These are phyloP conservation scores for Bombycilla garrulus DNA, from an alignment of 2,113 vertebrate genomes.

Conservation along the genomic window DNA sequence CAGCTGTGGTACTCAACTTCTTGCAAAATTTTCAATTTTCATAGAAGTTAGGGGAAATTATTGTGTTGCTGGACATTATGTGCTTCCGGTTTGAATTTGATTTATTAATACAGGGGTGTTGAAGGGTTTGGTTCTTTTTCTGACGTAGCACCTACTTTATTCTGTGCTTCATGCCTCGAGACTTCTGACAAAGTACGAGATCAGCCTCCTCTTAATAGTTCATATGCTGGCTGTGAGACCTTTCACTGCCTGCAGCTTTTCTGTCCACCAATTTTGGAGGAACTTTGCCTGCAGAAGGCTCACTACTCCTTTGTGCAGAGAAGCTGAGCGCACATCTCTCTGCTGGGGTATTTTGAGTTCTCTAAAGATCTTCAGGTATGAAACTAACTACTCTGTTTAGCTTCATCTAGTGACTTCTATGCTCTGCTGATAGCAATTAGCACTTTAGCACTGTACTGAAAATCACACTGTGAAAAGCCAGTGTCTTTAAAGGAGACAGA, in stretches of 20 bases:
- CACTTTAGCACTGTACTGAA: not conserved
- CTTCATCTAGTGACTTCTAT: not conserved
- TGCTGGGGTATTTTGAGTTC: not conserved
- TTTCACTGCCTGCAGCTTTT: not conserved
- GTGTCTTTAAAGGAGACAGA: too few relatives aligned
- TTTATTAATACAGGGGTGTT: not conserved
- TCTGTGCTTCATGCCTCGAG: not conserved
- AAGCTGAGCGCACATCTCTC: rapidly evolving
- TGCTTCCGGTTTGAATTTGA: not conserved
- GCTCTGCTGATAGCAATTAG: not conserved
- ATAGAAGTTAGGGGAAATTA: not conserved
- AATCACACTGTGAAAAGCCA: not conserved
- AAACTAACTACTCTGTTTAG: not conserved
- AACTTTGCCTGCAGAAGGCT: not conserved
- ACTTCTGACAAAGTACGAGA: not conserved
- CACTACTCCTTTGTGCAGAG: not conserved
- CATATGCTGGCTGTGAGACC: not conserved
- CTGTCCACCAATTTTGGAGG: rapidly evolving
- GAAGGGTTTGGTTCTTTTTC: not conserved
- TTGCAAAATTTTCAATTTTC: not conserved
- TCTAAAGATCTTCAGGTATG: not conserved
- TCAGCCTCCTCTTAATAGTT: rapidly evolving
- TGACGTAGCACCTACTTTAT: not conserved
- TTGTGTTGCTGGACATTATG: not conserved
- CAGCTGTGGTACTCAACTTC: not conserved